A percentile compares a stretch with the other conserved stretches of the same genome.
Conservation (phyloP, 2,888 invertebrate species). For the Aporophyla lueneburgensis region DNA sequence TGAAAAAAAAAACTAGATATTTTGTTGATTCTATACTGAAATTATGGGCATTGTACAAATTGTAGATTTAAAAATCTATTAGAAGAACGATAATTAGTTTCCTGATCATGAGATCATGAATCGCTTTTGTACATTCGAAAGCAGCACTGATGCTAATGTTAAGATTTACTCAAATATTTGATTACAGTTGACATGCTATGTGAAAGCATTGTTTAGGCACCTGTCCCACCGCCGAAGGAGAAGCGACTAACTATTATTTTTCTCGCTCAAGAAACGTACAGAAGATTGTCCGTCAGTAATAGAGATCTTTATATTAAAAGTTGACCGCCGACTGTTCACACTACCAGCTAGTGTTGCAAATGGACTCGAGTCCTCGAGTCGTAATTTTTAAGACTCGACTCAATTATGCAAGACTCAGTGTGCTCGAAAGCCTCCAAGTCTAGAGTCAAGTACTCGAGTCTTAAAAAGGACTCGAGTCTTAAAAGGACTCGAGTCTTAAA, state of each 20-base stretch:
- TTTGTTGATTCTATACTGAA: not conserved
- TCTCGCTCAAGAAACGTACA: not conserved
- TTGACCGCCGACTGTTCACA: not conserved
- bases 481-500: no score
- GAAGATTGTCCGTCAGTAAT: no score
- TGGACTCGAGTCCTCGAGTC: no score
- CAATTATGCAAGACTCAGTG: no score
- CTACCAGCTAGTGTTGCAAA: not conserved
- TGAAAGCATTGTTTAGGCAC: not conserved
- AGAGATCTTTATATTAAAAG: not conserved
- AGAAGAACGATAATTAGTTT: not conserved
- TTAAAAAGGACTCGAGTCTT: no score
- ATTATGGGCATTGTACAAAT: not conserved
- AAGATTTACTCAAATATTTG: not conserved
- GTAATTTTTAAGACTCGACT: no score
- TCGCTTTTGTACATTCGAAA: conserved; percentile 12
- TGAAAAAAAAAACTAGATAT: not conserved
- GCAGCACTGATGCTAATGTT: conserved; percentile 10
- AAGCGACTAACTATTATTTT: not conserved
- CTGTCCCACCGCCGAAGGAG: not conserved
- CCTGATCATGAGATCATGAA: conserved; percentile 9
- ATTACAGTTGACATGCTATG: not conserved
- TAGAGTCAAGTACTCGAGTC: no score
- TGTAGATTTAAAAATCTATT: not conserved
- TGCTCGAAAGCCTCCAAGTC: no score